Evolutionary conservation across 2,113 vertebrate species (phyloP).

Genomic region (Hippocampus guttulatus): DNA sequence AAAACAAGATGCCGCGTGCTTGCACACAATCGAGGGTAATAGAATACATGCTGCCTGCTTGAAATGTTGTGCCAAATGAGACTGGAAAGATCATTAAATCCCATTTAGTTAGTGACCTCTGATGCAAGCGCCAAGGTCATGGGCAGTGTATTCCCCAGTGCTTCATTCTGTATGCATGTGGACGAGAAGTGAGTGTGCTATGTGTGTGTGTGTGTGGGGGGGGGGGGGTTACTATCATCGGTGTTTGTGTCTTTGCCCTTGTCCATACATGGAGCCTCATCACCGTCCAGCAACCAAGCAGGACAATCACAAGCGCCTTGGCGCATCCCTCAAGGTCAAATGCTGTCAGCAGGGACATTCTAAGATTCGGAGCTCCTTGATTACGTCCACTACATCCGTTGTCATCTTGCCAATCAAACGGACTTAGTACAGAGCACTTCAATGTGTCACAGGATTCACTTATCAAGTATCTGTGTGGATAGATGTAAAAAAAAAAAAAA

Average conservation of each 20-base stretch:
- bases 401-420: conserved; percentile 46
- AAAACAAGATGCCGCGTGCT: conserved; percentile 9
- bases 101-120: conserved; percentile 23
- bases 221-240: conserved; percentile 2
- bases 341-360: conserved; percentile 13
- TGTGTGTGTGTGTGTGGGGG: not conserved
- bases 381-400: conserved; percentile 20
- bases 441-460: too few species aligned
- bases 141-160: conserved; percentile 27
- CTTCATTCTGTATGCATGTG: conserved; percentile 20
- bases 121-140: conserved; percentile 19
- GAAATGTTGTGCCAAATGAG: conserved; percentile 19
- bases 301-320: conserved; percentile 37
- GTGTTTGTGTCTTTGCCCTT: conserved; percentile 29
- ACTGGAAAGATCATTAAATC: conserved; percentile 33
- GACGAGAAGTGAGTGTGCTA: not conserved
- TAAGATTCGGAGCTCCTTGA: conserved; percentile 47
- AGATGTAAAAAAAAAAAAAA: too few species aligned
- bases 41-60: not conserved
- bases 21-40: not conserved
- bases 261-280: conserved; percentile 27
- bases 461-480: too few species aligned
- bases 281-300: conserved; percentile 33
- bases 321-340: conserved; percentile 50
- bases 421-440: conserved; percentile 4